Evolutionary conservation across 1,140 invertebrate genomes (phyloP).

Genomic region (Portunus trituberculatus): DNA sequence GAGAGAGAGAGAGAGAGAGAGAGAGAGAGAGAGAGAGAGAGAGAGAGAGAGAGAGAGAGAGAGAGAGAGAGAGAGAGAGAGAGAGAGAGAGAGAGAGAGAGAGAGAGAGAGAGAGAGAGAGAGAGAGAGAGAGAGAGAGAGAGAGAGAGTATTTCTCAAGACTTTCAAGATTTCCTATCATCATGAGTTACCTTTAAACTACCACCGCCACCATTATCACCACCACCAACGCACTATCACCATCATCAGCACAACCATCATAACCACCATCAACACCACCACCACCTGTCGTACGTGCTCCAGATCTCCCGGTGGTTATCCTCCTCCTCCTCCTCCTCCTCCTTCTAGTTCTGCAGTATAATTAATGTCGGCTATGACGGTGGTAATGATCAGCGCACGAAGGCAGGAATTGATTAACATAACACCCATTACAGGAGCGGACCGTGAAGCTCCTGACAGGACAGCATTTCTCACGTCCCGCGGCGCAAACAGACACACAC

Average conservation of each 20-base stretch:
- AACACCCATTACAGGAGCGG: background rate
- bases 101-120: too few species aligned
- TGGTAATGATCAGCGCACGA: background rate
- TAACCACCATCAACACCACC: background rate
- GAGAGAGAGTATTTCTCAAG: too few species aligned
- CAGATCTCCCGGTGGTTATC: too few species aligned
- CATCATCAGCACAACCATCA: background rate
- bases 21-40: too few species aligned
- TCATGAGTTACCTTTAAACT: background rate
- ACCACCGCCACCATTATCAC: background rate
- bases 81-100: too few species aligned
- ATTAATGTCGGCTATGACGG: background rate
- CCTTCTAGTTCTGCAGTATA: background rate
- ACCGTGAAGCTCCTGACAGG: background rate
- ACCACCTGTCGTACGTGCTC: too few species aligned
- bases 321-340: background rate
- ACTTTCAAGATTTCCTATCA: background rate
- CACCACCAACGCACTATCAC: background rate
- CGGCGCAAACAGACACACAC: background rate
- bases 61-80: too few species aligned
- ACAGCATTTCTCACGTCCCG: background rate
- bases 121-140: too few species aligned
- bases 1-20: too few species aligned
- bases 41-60: too few species aligned
- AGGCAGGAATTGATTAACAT: background rate